These are phyloP conservation scores for Hypanus sabinus DNA, from an alignment of 2,113 vertebrate genomes.

Conservation along the genomic window DNA sequence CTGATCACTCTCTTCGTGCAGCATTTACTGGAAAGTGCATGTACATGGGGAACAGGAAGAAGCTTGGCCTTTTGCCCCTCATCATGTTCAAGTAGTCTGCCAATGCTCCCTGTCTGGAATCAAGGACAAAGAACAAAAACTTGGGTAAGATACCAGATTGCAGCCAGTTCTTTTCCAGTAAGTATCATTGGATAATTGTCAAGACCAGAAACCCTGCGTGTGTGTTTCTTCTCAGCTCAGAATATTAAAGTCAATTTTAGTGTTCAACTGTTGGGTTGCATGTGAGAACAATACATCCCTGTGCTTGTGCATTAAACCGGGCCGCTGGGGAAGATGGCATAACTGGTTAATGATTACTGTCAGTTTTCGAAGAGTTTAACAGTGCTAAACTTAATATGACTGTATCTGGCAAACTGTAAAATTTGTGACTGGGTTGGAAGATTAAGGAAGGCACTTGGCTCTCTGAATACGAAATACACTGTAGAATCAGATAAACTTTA, in stretches of 20 bases:
- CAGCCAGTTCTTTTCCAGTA: constrained; percentile 28
- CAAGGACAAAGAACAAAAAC: background rate
- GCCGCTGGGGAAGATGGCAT: background rate
- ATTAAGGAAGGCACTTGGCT: no score
- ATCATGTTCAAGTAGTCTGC: constrained; percentile 2
- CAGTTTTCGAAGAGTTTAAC: background rate
- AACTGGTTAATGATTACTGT: background rate
- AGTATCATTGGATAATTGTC: background rate
- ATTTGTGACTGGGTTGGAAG: background rate
- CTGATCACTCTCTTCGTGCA: constrained; percentile 21
- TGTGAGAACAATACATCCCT: background rate
- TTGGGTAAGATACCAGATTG: background rate
- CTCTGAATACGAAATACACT: background rate
- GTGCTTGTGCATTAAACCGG: background rate
- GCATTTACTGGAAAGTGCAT: background rate
- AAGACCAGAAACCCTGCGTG: background rate
- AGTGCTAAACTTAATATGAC: background rate
- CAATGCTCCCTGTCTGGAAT: constrained; percentile 14
- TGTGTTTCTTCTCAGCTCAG: background rate
- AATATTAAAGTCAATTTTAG: background rate
- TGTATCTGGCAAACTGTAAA: background rate
- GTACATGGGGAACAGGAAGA: background rate
- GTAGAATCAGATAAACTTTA: no score
- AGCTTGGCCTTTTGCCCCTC: background rate
- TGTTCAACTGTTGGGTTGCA: background rate